Evolutionary conservation across 2,888 invertebrate species (phyloP).

Genomic region (Pristionchus fissidentatus): DNA sequence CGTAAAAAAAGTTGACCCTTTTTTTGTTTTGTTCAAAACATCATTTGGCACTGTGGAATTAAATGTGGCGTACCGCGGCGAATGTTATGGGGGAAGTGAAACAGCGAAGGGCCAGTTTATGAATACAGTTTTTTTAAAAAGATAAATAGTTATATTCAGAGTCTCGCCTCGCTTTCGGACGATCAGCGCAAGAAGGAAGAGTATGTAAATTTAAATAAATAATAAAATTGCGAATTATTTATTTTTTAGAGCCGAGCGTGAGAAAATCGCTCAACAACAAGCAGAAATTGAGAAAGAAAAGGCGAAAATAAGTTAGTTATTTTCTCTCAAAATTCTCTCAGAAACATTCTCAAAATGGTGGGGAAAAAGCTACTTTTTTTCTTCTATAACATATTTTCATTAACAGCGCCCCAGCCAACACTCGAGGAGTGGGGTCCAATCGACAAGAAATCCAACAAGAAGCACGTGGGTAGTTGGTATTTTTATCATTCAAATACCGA

Average conservation of each 20-base stretch:
- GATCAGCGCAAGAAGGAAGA: slow-evolving; percentile 9
- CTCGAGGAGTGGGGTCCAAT: slow-evolving; percentile 4
- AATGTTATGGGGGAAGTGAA: too few species aligned
- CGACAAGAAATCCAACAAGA: slow-evolving; percentile 20
- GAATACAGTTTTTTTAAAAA: too few species aligned
- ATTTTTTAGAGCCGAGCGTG: neutral
- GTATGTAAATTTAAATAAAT: neutral
- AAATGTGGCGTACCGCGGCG: too few species aligned
- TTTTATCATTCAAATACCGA: neutral
- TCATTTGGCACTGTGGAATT: too few species aligned
- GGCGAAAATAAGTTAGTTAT: neutral
- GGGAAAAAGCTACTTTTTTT: neutral
- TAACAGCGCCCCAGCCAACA: neutral
- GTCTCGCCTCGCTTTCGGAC: neutral
- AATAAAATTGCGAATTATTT: neutral
- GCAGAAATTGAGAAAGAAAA: slow-evolving; percentile 26
- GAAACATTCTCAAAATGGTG: neutral
- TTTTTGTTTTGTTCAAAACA: too few species aligned
- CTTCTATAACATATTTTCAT: neutral
- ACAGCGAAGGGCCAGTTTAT: too few species aligned
- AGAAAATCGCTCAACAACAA: neutral
- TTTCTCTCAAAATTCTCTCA: neutral
- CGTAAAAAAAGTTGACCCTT: too few species aligned
- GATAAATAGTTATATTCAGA: neutral
- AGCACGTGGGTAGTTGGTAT: neutral